Base-by-base conservation (phyloP, 1,140 invertebrate genomes). In the Orchestia grillus region DNA sequence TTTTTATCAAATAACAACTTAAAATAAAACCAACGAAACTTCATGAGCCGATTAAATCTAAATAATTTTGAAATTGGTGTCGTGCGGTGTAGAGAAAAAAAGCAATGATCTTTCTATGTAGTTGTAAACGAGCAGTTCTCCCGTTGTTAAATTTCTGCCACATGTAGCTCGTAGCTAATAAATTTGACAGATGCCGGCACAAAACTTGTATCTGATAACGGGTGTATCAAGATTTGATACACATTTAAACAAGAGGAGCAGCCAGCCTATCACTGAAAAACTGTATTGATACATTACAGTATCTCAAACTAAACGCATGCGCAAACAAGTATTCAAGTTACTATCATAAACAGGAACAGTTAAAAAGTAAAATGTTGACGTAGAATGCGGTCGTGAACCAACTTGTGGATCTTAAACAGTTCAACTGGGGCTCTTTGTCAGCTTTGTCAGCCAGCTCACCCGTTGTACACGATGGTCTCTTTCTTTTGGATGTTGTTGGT, bases 401-500 rank as follows among this genome's bases (percentile, higher is more conserved):
- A 62, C 28, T 43, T 41, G 43, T 77, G 88, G 77, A 53, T 45
- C 94, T 40, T 53, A 36, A 3, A 53, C 47, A 23, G 62, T 62
- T 95, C 88, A 44, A 11, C 62, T 36, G 88, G 6, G 28, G 77
- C 90, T 16, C 1, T 16, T 8, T 43, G 42, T 0, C 8, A 36
- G 19, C 42, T 23, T 19, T 8, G 47, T 8, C 15, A 36, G 15
- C 15, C 62, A 36, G 44, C 90, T 62, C n/a, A 96, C 92, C 92
- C 96, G 62, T 95, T 96, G 62, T 77, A 96, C 42, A 95, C 62
- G 62, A 95, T 95, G 43, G 96, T 95, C n/a, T 96, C 90, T 23
- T 96, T 77, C 90, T 96, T 94, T n/a, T 95, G 57, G 42, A 43
- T 44, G 11, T 87, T 96, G 42, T 95, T 90, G 44, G 90, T 95